Evolutionary conservation across 1,140 invertebrate species (phyloP).

Genomic region (Wiebesia pumilae): DNA sequence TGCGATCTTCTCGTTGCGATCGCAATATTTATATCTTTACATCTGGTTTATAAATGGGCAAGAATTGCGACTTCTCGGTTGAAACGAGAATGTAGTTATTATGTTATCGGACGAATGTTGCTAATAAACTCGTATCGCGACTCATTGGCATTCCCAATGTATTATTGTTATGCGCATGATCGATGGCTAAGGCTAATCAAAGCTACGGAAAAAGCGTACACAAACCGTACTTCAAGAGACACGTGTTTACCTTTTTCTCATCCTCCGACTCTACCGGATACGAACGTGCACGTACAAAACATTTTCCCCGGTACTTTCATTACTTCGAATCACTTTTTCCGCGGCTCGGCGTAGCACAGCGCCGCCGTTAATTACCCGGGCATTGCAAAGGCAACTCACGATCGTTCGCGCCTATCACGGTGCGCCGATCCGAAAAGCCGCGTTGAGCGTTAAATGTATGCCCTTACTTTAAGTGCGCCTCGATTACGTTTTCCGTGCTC

Average conservation of each 20-base stretch:
- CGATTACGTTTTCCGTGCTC: conserved; percentile 10
- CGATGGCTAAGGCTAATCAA: not conserved
- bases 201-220: not conserved
- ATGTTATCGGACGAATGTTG: not conserved
- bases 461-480: not conserved
- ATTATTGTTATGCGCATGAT: not conserved
- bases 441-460: not conserved
- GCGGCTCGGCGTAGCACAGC: not conserved
- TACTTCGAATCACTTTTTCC: conserved; percentile 22
- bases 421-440: conserved; percentile 36
- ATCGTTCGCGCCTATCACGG: conserved; percentile 37
- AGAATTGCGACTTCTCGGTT: too few relatives aligned
- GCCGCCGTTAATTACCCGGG: conserved; percentile 35
- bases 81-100: not conserved
- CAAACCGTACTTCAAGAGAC: not conserved
- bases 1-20: too few relatives aligned
- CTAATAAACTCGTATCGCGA: not conserved
- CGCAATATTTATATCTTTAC: too few relatives aligned
- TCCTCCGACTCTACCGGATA: not conserved
- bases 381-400: conserved; percentile 35
- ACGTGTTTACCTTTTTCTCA: not conserved
- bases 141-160: not conserved
- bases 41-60: too few relatives aligned
- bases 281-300: not conserved
- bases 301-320: conserved; percentile 15